Evolutionary conservation across 1,140 invertebrate genomes (phyloP).

Genomic region (Mactra quadrangularis): DNA sequence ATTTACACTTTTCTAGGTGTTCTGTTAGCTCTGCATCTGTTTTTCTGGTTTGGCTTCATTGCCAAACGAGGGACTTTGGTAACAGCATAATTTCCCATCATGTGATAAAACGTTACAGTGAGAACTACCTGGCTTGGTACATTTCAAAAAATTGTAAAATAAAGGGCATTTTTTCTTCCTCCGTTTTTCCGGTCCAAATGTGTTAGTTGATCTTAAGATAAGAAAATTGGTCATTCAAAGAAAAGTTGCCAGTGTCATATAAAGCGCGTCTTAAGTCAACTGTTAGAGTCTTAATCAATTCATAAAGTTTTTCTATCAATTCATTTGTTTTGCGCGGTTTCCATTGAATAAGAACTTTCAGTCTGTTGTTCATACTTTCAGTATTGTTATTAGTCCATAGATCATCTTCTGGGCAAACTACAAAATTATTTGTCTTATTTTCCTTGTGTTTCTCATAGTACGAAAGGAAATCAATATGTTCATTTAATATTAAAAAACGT

Average conservation of each 20-base stretch:
- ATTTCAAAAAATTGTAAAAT: no score
- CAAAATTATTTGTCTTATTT: background rate
- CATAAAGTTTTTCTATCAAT: background rate
- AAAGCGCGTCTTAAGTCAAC: slow-evolving; percentile 14
- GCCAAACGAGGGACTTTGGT: no score
- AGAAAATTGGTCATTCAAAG: background rate
- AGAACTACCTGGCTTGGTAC: no score
- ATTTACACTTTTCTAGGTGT: no score
- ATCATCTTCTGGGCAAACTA: background rate
- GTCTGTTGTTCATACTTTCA: slow-evolving; percentile 21
- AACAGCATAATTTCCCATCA: no score
- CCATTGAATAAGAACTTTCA: slow-evolving; percentile 12
- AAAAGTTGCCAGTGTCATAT: slow-evolving; percentile 28
- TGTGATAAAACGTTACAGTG: no score
- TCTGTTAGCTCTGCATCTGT: no score
- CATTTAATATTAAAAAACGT: background rate
- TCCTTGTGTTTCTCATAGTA: slow-evolving; percentile 35
- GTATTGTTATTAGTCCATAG: slow-evolving; percentile 41
- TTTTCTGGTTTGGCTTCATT: no score
- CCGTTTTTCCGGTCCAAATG: background rate
- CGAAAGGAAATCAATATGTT: background rate
- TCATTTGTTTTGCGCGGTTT: slow-evolving; percentile 2
- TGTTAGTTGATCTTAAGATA: background rate
- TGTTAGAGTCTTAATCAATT: slow-evolving; percentile 13
- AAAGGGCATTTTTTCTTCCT: slow-evolving; percentile 32